Base-by-base conservation (phyloP, 2,888 invertebrate genomes). In the Spilarctia lutea region DNA sequence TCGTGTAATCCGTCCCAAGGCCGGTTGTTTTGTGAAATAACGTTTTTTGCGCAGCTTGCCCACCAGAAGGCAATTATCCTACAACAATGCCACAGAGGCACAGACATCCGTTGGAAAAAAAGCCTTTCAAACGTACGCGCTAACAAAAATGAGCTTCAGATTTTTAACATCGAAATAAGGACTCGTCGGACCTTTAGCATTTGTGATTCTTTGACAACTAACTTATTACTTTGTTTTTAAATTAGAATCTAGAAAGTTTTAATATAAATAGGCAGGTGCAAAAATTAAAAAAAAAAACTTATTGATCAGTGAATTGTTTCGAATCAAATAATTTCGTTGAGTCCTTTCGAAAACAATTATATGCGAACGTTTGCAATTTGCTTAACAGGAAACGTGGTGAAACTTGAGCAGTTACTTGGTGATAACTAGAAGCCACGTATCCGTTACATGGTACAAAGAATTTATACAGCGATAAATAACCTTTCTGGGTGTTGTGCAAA, bases 11-110 rank as follows among this genome's bases (percentile, higher is more conserved):
- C 80, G 81, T 72, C 79, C 79, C 85, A 86, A 87, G 87, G 85
- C 79, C 86, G 83, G 77, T 71, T 70, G 80, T 88, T 83, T 84
- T 74, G 82, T 83, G 85, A 85, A 89, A 84, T 78, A 78, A 77
- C 77, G 78, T 88, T 89, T 90, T 89, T 88, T 83, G 82, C 81
- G 80, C 71, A 68, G 80, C 48, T 76, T 65, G 81, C 77, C 80
- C 81, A 79, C 82, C 75, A 76, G 75, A 76, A 82, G 80, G 85
- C 88, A 87, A 90, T 90, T 88, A 88, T 85, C 80, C 76, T 78
- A 81, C 79, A 84, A 89, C 89, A 89, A 89, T 88, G 83, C 81
- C 77, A 74, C 76, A 69, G 81, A 78, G 85, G 83, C 78, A 77
- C 78, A 72, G 81, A 79, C 77, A 67, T 76, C 79, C 81, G 81